These are phyloP conservation scores for Antheraea yamamai DNA, from an alignment of 2,888 invertebrate genomes.

Conservation along the genomic window DNA sequence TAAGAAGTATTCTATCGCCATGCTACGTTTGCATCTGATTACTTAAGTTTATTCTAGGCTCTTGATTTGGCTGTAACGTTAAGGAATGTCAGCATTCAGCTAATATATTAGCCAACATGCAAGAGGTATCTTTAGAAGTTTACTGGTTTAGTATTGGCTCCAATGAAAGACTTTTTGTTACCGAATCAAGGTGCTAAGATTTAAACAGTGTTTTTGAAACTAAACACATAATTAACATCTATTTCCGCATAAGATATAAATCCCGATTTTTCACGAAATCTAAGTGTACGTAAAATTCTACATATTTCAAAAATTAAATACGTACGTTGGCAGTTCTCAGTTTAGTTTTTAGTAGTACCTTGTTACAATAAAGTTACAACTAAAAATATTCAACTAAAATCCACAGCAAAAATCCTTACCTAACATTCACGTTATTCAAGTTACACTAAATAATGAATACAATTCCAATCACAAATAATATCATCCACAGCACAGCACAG, in stretches of 20 bases:
- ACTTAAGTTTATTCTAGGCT: not conserved
- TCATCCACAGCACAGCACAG: constrained; percentile 49
- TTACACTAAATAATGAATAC: constrained; percentile 29
- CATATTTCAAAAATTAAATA: not conserved
- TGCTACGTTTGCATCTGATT: not conserved
- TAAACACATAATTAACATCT: not conserved
- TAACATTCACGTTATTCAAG: constrained; percentile 33
- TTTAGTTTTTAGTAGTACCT: not conserved
- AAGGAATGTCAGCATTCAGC: not conserved
- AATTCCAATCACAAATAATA: constrained; percentile 36
- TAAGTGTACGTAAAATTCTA: not conserved
- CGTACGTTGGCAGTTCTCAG: not conserved
- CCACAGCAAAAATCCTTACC: constrained; percentile 35
- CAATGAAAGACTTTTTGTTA: not conserved
- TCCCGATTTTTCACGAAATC: not conserved
- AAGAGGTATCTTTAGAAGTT: not conserved
- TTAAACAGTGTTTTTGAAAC: not conserved
- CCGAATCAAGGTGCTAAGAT: not conserved
- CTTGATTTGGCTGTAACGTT: not conserved
- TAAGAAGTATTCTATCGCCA: not conserved
- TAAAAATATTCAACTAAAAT: constrained; percentile 9
- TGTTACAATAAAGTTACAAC: not conserved
- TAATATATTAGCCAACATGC: not conserved
- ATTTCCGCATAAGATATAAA: not conserved
- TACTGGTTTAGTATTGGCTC: not conserved